Base-by-base conservation (phyloP, 2,797 vertebrate genomes). In the Ctenopoma kingsleyae region DNA sequence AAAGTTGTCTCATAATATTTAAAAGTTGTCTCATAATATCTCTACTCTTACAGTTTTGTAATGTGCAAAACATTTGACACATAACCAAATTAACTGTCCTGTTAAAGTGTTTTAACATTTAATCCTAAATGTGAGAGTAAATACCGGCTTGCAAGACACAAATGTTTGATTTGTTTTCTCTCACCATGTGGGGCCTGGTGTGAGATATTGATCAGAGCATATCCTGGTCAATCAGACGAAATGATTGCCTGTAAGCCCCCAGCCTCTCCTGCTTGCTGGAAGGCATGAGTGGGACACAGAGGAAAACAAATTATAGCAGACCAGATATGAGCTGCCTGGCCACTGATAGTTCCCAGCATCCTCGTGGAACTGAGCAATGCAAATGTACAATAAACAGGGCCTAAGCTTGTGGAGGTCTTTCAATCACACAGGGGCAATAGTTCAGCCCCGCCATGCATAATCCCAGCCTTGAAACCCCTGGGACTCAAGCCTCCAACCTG, bases 321-420 rank as follows among this genome's bases (percentile, higher is more conserved):
- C 73, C 55, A 84, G 87, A 90, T 93, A 91, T 90, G 88, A 90
- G 90, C 77, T 59, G 87, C 81, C 74, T 72, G 83, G 81, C 79
- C 63, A 75, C 86, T 82, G 91, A 92, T 89, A 84, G 88, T 87
- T 87, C 85, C 86, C 89, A 74, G 85, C 86, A 90, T 90, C 84
- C 80, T 86, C 6, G 4, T 78, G 67, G 80, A 94, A 93, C 87
- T 87, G 88, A 94, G 93, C 90, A 80, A 94, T 94, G 94, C 92
- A 94, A 94, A 95, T 95, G 89, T 89, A 93, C 92, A 94, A 93
- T 94, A 94, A 95, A 94, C 93, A 93, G 90, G 88, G 87, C 92
- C 88, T 91, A 93, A 92, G 89, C 90, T 90, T 85, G 89, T 67
- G 79, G 76, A 90, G 92, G 90, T 93, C 92, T 94, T 94, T 94